Base-by-base conservation (phyloP, 2,113 vertebrate species). In the Crotalus viridis region DNA sequence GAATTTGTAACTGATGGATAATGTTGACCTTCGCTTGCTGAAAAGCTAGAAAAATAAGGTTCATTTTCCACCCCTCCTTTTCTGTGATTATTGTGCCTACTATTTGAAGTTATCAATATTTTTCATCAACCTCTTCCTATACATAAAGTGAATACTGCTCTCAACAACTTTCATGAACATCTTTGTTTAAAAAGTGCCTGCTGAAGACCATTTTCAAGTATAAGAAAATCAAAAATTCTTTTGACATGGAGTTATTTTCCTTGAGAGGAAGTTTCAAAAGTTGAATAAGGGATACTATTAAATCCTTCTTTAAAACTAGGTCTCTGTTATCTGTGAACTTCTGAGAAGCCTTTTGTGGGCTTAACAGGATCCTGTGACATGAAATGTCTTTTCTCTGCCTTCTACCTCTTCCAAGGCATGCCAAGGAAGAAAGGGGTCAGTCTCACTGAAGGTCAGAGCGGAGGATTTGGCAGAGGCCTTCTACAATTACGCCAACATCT, bases 11-110 rank as follows among this genome's bases (percentile, higher is more conserved):
- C 46, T 39, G 87, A n/a, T 52, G 46, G 54, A 10, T 54, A 33
- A 56, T 56, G 46, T 12, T 89, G 64, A 92, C 87, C 64, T 88
- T 87, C 64, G 52, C 28, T 69, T 26, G n/a, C 46, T 24, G 54
- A 26, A 89, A 89, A 57, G 33, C 61, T 56, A 55, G 91, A 92
- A 92, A 92, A 52, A 85, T 81, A 52, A 56, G 55, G 89, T 89
- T 54, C 81, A 22, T 85, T 56, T 26, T 21, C 26, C 56, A 2
- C 9, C 69, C 55, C 64, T 4, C 9, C 6, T 24, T 81, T 89
- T 85, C 90, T 89, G 61, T 89, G 87, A 74, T 55, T 92, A 3
- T 48, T 86, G 7, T 86, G 19, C 57, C 24, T 61, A 9, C 46
- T 46, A 21, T 85, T 85, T 51, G 43, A 10, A 24, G 85, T 48